Conservation (phyloP, 2,888 invertebrate species). For the Pantelozetes paolii region DNA sequence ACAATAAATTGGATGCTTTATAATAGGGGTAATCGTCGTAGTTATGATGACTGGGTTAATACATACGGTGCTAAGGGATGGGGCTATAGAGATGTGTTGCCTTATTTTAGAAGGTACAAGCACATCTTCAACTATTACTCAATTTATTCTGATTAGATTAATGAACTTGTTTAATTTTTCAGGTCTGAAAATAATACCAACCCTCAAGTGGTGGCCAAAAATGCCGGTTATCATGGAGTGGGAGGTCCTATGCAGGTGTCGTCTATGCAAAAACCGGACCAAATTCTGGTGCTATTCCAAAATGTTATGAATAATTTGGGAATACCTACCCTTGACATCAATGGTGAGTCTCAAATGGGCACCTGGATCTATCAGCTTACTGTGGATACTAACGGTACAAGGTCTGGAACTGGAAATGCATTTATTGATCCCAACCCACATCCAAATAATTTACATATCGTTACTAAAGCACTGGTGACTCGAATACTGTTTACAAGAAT, state of each 20-base stretch:
- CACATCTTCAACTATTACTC: not conserved
- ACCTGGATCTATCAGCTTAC: constrained; percentile 40
- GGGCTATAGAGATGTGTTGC: constrained; percentile 33
- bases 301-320: constrained; percentile 27
- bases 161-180: not conserved
- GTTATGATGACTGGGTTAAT: constrained; percentile 36
- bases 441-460: constrained; percentile 40
- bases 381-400: constrained; percentile 22
- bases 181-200: constrained; percentile 39
- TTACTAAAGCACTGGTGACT: constrained; percentile 30
- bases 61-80: constrained; percentile 33
- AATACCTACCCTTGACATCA: constrained; percentile 31
- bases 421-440: constrained; percentile 39
- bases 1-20: constrained; percentile 40
- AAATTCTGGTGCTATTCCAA: constrained; percentile 32
- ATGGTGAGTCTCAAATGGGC: constrained; percentile 36
- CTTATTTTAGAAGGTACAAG: constrained; percentile 30
- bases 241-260: constrained; percentile 34
- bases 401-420: constrained; percentile 34
- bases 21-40: constrained; percentile 37
- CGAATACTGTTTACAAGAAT: constrained; percentile 6
- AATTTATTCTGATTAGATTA: not conserved
- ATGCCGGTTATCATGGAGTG: constrained; percentile 34
- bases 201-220: constrained; percentile 13
- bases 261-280: constrained; percentile 28